phyloP scores from a whole-genome alignment of 2,888 invertebrate genomes.

The Pterostichus niger region DNA sequence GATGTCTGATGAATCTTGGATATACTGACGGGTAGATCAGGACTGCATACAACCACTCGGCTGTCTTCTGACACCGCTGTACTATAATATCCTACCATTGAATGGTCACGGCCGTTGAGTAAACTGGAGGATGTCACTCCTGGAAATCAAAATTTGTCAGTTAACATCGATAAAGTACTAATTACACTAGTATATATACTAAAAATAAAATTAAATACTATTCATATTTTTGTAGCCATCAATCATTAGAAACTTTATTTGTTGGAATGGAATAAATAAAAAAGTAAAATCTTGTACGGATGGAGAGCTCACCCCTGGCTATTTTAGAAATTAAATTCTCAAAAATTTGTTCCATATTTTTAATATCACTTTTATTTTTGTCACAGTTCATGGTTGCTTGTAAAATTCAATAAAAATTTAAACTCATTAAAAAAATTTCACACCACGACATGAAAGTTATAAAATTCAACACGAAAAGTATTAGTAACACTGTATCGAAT shows the following conservation, averaged over 20 bases:
- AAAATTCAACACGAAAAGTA: background rate
- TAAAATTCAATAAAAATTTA: slow-evolving; percentile 13
- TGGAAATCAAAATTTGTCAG: background rate
- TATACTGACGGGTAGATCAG: slow-evolving; percentile 79
- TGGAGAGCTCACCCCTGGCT: slow-evolving; percentile 18
- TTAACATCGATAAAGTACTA: background rate
- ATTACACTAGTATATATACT: too few species aligned
- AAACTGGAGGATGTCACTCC: background rate
- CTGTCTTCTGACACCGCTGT: slow-evolving; percentile 73
- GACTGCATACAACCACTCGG: slow-evolving; percentile 79
- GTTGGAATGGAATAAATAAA: too few species aligned
- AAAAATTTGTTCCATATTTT: slow-evolving; percentile 59
- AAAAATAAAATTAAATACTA: background rate
- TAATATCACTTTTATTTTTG: slow-evolving; percentile 13
- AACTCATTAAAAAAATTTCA: slow-evolving; percentile 9
- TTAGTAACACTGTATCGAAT: background rate
- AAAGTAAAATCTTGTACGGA: too few species aligned
- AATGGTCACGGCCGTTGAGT: slow-evolving; percentile 43
- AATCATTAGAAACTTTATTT: background rate
- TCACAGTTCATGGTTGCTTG: background rate
- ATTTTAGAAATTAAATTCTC: slow-evolving; percentile 51
- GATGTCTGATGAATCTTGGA: slow-evolving; percentile 66
- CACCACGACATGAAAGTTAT: background rate
- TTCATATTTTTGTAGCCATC: too few species aligned
- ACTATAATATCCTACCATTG: slow-evolving; percentile 79